Evolutionary conservation across 1,140 invertebrate species (phyloP).

Genomic region (Cyclargus thomasi): DNA sequence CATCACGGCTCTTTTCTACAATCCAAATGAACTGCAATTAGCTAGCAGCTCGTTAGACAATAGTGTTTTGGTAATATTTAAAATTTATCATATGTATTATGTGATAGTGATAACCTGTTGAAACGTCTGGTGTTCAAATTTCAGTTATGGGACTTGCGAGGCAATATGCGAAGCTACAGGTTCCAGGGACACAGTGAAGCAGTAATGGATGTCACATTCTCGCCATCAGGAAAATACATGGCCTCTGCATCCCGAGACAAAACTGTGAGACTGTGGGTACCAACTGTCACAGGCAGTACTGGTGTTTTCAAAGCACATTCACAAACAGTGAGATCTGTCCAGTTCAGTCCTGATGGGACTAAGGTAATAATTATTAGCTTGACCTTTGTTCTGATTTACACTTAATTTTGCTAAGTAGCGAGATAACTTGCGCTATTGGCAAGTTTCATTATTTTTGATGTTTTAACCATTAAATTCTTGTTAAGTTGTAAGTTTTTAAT

Average conservation of each 20-base stretch:
- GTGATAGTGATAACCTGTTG: background rate
- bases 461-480: no score
- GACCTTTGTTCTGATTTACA: conserved; percentile 32
- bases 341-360: conserved; percentile 86
- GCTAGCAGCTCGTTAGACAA: conserved; percentile 86
- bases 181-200: conserved; percentile 80
- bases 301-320: conserved; percentile 85
- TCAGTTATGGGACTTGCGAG: conserved; percentile 83
- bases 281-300: conserved; percentile 84
- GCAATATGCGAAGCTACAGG: conserved; percentile 79
- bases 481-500: no score
- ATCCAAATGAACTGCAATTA: conserved; percentile 84
- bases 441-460: no score
- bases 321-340: conserved; percentile 85
- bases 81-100: background rate
- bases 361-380: conserved; percentile 67
- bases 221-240: conserved; percentile 86
- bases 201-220: conserved; percentile 83
- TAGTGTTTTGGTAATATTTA: conserved; percentile 78
- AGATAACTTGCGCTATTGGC: no score
- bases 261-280: conserved; percentile 90
- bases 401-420: no score
- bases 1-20: conserved; percentile 86
- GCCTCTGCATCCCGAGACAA: conserved; percentile 89
- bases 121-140: conserved; percentile 19